Percentiles rank a stretch among this genome's conserved stretches.
Evolutionary conservation across 1,140 invertebrate species (phyloP).

Genomic region (Coptotermes formosanus): DNA sequence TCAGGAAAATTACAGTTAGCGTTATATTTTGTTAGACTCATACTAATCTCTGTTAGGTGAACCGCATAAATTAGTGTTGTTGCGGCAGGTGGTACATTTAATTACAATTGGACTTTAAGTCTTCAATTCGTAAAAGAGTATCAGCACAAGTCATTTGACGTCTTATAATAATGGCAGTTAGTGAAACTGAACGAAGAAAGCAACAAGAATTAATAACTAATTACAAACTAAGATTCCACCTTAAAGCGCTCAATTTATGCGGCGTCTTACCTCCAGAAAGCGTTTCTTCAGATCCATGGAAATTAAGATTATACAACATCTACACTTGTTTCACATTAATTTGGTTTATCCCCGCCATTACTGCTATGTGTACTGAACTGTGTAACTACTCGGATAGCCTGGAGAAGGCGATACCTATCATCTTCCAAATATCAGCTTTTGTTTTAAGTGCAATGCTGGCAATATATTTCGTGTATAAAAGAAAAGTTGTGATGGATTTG

Average conservation of each 20-base stretch:
- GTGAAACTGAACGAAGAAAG: not conserved
- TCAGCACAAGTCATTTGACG: too few relatives aligned
- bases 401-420: not conserved
- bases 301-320: not conserved
- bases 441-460: not conserved
- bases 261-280: not conserved
- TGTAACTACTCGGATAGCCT: not conserved
- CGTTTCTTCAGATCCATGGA: not conserved
- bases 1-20: too few relatives aligned
- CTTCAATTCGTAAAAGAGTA: too few relatives aligned
- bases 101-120: too few relatives aligned
- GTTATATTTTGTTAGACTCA: too few relatives aligned
- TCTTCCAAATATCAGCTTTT: not conserved
- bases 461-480: not conserved
- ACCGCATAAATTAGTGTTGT: too few relatives aligned
- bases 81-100: too few relatives aligned
- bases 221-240: not conserved
- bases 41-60: too few relatives aligned
- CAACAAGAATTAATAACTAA: not conserved
- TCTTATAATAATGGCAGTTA: too few relatives aligned
- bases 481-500: not conserved
- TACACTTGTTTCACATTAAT: not conserved
- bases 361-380: not conserved
- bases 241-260: not conserved
- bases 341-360: not conserved